Percentiles rank a stretch among this genome's conserved stretches.
Conservation (phyloP, 2,113 vertebrate species). For the Myiopsitta monachus region DNA sequence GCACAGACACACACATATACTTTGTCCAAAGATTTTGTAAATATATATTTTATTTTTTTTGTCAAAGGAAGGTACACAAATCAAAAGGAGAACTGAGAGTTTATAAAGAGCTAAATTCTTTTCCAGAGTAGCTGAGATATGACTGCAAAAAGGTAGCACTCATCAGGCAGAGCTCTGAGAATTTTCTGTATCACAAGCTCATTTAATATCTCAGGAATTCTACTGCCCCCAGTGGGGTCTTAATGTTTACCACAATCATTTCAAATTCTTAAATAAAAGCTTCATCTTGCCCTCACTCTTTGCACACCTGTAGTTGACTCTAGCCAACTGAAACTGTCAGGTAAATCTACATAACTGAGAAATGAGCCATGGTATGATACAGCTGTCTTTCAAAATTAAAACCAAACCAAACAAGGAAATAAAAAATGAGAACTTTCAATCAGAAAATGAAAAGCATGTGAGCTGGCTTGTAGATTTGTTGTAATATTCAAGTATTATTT, state of each 20-base stretch:
- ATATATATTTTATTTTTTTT: background rate
- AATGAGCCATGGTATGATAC: background rate
- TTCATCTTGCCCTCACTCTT: background rate
- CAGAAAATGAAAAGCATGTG: background rate
- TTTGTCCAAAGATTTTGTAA: background rate
- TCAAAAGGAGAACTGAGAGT: background rate
- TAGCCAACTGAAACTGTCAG: background rate
- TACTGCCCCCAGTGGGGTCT: background rate
- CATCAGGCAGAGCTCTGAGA: background rate
- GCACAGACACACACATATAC: background rate
- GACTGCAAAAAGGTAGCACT: background rate
- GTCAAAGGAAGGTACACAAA: background rate
- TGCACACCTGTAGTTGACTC: background rate
- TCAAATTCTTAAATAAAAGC: background rate
- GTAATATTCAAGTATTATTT: background rate
- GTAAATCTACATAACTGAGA: background rate
- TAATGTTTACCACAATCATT: background rate
- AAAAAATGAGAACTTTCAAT: background rate
- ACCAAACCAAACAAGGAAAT: background rate
- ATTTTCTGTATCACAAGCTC: background rate
- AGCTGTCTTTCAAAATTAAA: background rate
- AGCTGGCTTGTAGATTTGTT: background rate
- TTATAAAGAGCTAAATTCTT: background rate
- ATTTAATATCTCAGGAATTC: background rate
- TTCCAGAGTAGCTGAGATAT: background rate